Base-by-base conservation (phyloP, 2,797 vertebrate species). In the Catharus ustulatus region DNA sequence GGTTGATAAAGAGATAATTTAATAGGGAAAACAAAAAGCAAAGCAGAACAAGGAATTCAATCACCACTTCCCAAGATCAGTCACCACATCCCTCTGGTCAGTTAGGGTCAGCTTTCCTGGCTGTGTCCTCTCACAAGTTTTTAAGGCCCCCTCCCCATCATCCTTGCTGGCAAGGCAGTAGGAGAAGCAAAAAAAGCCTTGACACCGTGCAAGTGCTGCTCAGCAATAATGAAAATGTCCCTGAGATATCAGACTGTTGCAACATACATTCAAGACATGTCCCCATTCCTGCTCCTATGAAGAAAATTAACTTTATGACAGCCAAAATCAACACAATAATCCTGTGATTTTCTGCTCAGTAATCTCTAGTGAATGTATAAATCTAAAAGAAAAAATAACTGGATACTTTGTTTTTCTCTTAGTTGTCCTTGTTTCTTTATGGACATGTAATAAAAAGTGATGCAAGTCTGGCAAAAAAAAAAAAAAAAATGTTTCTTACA, bases 141-240 rank as follows among this genome's bases (percentile, higher is more conserved):
- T 5, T 3, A 46, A 26, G 5, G 15, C 22, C 6, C 16, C 1
- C 1, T 15, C 6, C 16, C 8, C 13, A 62, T 7, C 8, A 17
- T 64, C 26, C 16, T 76, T 59, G 45, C 14, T 76, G 59, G 34
- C 58, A 69, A 46, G 34, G 34, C 8, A 3, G 10, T 15, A n/a
- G 46, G 51, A 81, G 45, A 42, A 82, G 46, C 6, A 87, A 26
- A 82, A 71, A 71, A 66, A 21, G 3, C 64, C 77, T 66, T 87
- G 83, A n/a, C 40, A 32, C 20, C 0, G 0, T 38, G 34, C 27
- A 43, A 82, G 12, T 22, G 27, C 46, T 59, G 34, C 58, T 77
- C 71, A 77, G 36, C 34, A 72, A 30, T 38, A 54, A 30, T 36
- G 21, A 34, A 71, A 82, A 43, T 5, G 36, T 72, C 77, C 58